Evolutionary conservation across 2,797 vertebrate genomes (phyloP), one percentile per base, ranked within the genome.

Genomic region (Lateolabrax maculatus): DNA sequence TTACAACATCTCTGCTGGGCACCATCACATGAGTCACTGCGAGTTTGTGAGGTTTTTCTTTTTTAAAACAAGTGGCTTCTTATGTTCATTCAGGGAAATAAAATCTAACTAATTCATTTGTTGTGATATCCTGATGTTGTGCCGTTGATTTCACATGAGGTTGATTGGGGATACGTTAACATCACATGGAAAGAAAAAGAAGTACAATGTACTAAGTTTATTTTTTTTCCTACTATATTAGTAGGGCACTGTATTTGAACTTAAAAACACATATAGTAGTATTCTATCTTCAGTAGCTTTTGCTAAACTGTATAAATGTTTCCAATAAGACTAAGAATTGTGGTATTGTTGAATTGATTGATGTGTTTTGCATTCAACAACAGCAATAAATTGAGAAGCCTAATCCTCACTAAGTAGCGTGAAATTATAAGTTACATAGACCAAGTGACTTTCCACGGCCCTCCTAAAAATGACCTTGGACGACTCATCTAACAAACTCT

Each of bases 1-100:
- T 56, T 43, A 76, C 57, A 82, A 62, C 84, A 55, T 83, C 87
- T 65, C 85, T 68, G 70, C 82, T 77, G 79, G 87, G 61, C 74
- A 36, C 75, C 66, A 6, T 77, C 79, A 79, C 41, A 67, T 55
- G 70, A 83, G 29, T 71, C 77, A 53, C 71, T 70, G 23, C 4
- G 25, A 55, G 27, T 71, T 39, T 44, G 57, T 3, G 36, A 74
- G 53, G 9, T 13, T 76, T 71, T 64, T 62, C 48, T 34, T 34
- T 34, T 34, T 34, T 34, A 34, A n/a, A 34, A 34, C 41, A 61
- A 75, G 27, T 18, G 25, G 58, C 58, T 75, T 75, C 36, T 84
- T 80, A 27, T 87, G 48, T 66, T 87, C 39, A 76, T 90, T 87
- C 53, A 80, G 51, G 76, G 49, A 79, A 68, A n/a, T 15, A 68